Evolutionary conservation across 2,797 vertebrate genomes (phyloP).

Genomic region (Buceros bicornis): DNA sequence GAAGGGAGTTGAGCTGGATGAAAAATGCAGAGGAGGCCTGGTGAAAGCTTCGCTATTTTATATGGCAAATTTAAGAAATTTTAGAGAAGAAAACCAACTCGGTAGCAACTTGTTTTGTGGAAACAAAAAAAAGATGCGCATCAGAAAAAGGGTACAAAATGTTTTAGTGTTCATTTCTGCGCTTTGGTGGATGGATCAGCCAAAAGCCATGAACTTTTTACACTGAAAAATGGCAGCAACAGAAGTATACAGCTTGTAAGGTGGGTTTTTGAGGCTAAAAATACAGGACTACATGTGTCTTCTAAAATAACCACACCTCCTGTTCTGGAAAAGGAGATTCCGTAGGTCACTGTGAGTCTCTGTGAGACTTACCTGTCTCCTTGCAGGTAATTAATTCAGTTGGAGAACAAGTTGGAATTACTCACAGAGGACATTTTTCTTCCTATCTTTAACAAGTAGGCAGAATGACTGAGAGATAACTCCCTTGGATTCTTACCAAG

Average conservation of each 20-base stretch:
- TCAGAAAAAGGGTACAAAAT: neutral
- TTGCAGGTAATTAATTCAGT: slow-evolving; percentile 14
- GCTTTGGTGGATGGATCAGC: neutral
- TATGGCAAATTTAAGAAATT: neutral
- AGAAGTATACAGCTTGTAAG: neutral
- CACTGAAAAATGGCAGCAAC: neutral
- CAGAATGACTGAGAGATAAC: neutral
- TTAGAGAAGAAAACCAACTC: neutral
- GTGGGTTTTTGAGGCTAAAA: neutral
- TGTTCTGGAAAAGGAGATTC: neutral
- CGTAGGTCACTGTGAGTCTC: neutral
- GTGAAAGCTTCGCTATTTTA: neutral
- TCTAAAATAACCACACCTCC: slow-evolving; percentile 41
- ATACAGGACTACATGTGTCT: neutral
- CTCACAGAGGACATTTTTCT: slow-evolving; percentile 36
- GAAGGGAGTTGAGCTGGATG: neutral
- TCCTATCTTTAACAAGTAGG: neutral
- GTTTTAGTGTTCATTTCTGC: neutral
- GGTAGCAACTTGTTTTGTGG: neutral
- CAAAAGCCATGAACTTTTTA: neutral
- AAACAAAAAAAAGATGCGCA: neutral
- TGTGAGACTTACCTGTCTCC: neutral
- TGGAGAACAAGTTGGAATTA: slow-evolving; percentile 45
- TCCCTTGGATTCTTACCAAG: slow-evolving; percentile 13
- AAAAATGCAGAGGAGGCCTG: neutral